Evolutionary conservation across 2,113 vertebrate species (phyloP).

Genomic region (Sturnira hondurensis): DNA sequence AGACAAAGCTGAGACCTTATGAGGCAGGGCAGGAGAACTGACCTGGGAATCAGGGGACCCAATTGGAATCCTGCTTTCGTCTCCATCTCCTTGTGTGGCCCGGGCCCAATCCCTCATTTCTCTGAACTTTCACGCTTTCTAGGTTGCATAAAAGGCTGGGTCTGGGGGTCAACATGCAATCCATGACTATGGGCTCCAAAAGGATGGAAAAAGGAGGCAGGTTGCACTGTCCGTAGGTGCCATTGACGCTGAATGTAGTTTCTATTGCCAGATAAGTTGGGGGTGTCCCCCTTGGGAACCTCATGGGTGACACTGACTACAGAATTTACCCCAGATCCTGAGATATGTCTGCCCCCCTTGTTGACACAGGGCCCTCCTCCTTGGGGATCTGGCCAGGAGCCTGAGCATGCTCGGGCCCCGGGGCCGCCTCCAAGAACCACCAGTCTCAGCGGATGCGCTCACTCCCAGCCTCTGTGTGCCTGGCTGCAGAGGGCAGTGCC

Average conservation of each 20-base stretch:
- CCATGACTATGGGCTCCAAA: neutral
- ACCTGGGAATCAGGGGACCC: neutral
- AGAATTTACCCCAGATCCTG: neutral
- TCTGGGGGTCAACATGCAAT: neutral
- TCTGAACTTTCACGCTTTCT: neutral
- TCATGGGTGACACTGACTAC: neutral
- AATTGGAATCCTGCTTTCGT: neutral
- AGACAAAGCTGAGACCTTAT: neutral
- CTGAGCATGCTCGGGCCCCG: neutral
- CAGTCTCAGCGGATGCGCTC: neutral
- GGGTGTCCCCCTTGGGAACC: neutral
- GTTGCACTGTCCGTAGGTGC: fast-evolving
- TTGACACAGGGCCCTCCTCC: neutral
- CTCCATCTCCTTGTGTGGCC: neutral
- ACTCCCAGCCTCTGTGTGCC: neutral
- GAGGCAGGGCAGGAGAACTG: neutral
- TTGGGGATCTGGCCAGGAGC: neutral
- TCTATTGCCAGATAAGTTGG: neutral
- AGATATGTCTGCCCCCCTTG: neutral
- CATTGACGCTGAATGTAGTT: neutral
- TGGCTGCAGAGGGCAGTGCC: constrained; percentile 44
- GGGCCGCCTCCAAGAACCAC: neutral
- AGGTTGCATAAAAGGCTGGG: neutral
- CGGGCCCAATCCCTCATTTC: neutral
- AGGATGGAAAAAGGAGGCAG: neutral